A percentile compares a stretch with the other conserved stretches of the same genome.
Conservation (phyloP, 2,888 invertebrate species). For the Sesia bembeciformis region DNA sequence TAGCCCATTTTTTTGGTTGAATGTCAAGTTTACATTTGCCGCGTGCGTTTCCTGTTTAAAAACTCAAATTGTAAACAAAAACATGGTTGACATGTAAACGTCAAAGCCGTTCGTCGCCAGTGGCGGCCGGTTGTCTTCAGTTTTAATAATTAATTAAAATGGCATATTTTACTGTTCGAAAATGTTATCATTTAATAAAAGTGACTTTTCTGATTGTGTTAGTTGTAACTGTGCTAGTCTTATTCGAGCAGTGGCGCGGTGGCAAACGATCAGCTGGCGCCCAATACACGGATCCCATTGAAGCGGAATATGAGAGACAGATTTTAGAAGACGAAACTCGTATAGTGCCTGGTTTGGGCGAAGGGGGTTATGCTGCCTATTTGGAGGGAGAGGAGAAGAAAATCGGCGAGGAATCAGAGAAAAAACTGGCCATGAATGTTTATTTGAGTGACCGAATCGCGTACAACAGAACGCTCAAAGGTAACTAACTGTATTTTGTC, state of each 20-base stretch:
- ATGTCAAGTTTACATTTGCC: constrained; percentile 75
- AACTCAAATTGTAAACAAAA: constrained; percentile 42
- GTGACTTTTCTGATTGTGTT: constrained; percentile 36
- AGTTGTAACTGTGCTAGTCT: constrained; percentile 40
- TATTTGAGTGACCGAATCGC: constrained; percentile 91
- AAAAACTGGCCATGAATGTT: constrained; percentile 90
- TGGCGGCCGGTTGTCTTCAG: constrained; percentile 12
- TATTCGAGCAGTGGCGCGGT: constrained; percentile 62
- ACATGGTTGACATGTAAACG: constrained; percentile 30
- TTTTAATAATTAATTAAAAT: constrained; percentile 23
- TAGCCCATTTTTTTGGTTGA: constrained; percentile 7
- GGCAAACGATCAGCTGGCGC: constrained; percentile 41
- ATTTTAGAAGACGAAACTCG: constrained; percentile 77
- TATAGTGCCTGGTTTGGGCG: constrained; percentile 81
- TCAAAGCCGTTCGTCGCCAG: constrained; percentile 26
- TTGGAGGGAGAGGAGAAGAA: constrained; percentile 79
- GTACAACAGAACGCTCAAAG: constrained; percentile 85
- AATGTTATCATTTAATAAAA: constrained; percentile 53
- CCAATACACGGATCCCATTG: constrained; percentile 22
- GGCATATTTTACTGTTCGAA: constrained; percentile 52
- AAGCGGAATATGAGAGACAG: constrained; percentile 56
- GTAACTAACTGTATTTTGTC: constrained; percentile 16
- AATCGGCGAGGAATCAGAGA: constrained; percentile 80
- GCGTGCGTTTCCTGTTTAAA: constrained; percentile 55
- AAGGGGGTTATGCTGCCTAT: constrained; percentile 78